Base-by-base conservation (phyloP, 30 jellyfish, hydroid and myxozoan genomes). In the Cassiopea andromeda region DNA sequence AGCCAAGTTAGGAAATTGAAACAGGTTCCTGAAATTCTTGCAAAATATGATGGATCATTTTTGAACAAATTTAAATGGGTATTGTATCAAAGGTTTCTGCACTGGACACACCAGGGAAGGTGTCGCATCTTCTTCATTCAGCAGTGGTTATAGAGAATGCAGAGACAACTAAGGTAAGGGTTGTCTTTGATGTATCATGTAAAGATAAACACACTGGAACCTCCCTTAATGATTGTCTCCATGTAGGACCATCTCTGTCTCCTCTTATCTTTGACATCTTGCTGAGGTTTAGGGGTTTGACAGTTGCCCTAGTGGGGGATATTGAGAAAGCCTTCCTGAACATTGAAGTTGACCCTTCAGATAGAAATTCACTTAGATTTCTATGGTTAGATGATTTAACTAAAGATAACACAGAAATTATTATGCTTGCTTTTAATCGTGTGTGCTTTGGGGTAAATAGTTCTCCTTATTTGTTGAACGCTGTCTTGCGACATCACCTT, bases 381-480 rank as follows among this genome's bases (percentile, higher is more conserved):
- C 12, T 54, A 54, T 54, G 64, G 64, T 54, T 54, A 54, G 64
- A 54, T 54, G 64, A 54, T 54, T 54, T 54, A 54, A 10, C 0
- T 54, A 54, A 54, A 54, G 64, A 54, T 54, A 10, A 54, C 64
- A 6, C 64, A 54, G 64, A 54, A 6, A 54, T 64, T 64, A 27
- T 64, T 13, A 5, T 64, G 73, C 43, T 9, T 17, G 43, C 78
- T 1, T 71, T 85, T 73, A 72, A 72, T n/a, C 13, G 87, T 14
- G 92, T 85, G 44, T 75, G 72, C 19, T 72, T 85, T 73, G 92
- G 92, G 2, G 87, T 72, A n/a, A 66, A 77, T 57, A n/a, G 75
- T 54, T 72, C 70, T 38, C 92, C 92, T 3, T 75, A 72, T 77
- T 49, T 87, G 50, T 77, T 87, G 69, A 77, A 75, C 43, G 94